These are phyloP conservation scores for Piprites chloris DNA, from an alignment of 2,113 vertebrate species.

Conservation along the genomic window DNA sequence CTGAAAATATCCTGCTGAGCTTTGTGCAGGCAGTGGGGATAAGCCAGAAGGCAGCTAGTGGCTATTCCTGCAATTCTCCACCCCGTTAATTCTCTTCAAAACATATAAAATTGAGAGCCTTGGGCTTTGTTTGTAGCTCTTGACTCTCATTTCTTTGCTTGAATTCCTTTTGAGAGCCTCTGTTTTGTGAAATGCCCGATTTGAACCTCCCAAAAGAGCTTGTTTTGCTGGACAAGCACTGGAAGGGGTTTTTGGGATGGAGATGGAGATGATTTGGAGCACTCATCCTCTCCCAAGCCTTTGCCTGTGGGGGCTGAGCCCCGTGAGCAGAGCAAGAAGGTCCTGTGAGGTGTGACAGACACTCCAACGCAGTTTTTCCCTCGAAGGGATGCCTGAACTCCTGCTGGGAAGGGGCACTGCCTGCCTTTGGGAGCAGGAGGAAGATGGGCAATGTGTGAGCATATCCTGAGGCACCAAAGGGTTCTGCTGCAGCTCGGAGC, in stretches of 20 bases:
- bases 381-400: neutral
- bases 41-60: neutral
- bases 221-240: neutral
- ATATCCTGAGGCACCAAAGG: neutral
- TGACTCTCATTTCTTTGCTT: neutral
- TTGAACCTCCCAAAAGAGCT: neutral
- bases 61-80: neutral
- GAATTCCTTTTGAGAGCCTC: neutral
- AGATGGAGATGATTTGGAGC: neutral
- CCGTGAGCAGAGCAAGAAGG: neutral
- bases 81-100: neutral
- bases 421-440: neutral
- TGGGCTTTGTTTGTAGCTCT: neutral
- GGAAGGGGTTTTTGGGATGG: fast-evolving
- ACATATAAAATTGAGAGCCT: neutral
- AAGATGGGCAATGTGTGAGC: neutral
- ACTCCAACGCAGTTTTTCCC: neutral
- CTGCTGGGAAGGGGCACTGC: neutral
- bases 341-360: neutral
- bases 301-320: neutral
- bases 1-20: neutral
- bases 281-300: neutral
- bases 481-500: neutral
- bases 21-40: neutral
- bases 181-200: neutral